Evolutionary conservation across 2,888 invertebrate genomes (phyloP).

Genomic region (Anoncus sp.): DNA sequence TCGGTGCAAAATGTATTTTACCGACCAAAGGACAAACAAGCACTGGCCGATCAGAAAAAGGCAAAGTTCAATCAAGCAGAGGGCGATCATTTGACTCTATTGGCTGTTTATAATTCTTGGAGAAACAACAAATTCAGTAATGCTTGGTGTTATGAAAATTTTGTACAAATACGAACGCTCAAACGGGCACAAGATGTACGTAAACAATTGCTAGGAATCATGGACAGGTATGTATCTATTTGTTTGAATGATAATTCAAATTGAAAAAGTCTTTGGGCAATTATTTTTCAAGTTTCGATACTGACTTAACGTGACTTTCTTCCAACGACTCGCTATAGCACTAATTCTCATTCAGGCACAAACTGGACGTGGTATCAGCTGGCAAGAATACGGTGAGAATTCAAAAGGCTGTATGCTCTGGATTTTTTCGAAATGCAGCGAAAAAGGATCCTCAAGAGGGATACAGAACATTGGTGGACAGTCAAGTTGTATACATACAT

Average conservation of each 20-base stretch:
- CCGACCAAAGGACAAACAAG: constrained; percentile 96
- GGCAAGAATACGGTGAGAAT: constrained; percentile 97
- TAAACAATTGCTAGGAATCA: constrained; percentile 98
- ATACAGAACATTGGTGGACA: constrained; percentile 98
- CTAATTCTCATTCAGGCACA: constrained; percentile 88
- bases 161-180: constrained; percentile 98
- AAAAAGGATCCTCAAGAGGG: constrained; percentile 99
- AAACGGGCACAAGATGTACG: constrained; percentile 99
- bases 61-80: constrained; percentile 99
- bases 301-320: too few relatives aligned
- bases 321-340: too few relatives aligned
- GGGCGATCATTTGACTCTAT: constrained; percentile 98
- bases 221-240: constrained; percentile 94
- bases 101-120: constrained; percentile 99
- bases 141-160: constrained; percentile 99
- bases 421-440: constrained; percentile 99
- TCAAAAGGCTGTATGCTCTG: constrained; percentile 99
- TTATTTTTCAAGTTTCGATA: too few relatives aligned
- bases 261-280: too few relatives aligned
- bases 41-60: constrained; percentile 99
- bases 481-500: constrained; percentile 99
- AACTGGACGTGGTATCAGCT: constrained; percentile 91
- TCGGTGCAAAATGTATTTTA: constrained; percentile 99
- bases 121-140: constrained; percentile 99
- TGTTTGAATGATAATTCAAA: too few relatives aligned